Conservation (phyloP, 1,140 invertebrate species). For the Tetraneura akinire region DNA sequence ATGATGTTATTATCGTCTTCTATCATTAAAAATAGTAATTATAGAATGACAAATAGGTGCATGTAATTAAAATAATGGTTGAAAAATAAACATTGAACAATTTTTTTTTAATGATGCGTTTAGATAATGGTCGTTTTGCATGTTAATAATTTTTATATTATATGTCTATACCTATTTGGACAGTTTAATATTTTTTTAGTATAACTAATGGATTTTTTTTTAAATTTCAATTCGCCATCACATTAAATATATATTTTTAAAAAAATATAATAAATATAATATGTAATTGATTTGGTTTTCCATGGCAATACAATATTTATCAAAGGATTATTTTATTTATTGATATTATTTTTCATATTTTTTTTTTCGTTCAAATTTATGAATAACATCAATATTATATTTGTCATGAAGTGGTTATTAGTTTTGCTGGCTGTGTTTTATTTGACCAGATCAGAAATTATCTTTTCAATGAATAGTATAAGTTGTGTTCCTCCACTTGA, state of each 20-base stretch:
- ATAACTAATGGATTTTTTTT: not conserved
- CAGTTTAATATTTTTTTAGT: too few relatives aligned
- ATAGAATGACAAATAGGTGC: not conserved
- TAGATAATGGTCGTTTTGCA: constrained; percentile 15
- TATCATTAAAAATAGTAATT: not conserved
- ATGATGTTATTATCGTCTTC: not conserved
- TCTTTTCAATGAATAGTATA: not conserved
- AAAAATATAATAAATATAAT: not conserved
- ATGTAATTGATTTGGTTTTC: not conserved
- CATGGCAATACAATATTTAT: not conserved
- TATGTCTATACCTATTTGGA: not conserved
- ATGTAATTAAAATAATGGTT: not conserved
- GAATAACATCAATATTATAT: not conserved
- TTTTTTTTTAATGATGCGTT: not conserved
- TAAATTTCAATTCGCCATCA: not conserved
- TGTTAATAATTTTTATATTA: not conserved
- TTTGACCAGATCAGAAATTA: too few relatives aligned
- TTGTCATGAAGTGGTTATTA: not conserved
- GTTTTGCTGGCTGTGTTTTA: not conserved
- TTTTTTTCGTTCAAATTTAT: not conserved
- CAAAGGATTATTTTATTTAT: not conserved
- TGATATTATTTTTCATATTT: not conserved
- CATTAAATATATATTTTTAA: not conserved
- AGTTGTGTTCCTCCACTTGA: not conserved
- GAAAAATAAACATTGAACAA: not conserved